Base-by-base conservation (phyloP, 2,113 vertebrate species). In the Empidonax traillii region DNA sequence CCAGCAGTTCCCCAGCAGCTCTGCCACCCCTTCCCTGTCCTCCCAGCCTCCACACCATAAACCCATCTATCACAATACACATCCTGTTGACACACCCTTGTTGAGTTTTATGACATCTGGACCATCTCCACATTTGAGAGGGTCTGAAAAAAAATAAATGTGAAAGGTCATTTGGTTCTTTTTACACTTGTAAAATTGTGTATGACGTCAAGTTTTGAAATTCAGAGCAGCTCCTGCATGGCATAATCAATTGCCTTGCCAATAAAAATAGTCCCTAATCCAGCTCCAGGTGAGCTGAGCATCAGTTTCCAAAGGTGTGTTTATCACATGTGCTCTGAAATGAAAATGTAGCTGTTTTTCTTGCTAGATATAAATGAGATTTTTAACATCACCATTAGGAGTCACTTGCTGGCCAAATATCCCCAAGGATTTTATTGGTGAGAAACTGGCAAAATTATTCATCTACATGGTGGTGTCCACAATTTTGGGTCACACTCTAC, bases 271-370 rank as follows among this genome's bases (percentile, higher is more conserved):
- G 49, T 47, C 67, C 90, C 87, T 58, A 85, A 74, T 91, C 33
- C 59, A 91, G 75, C 84, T 94, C 52, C 84, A 91, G 65, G 89
- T 76, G 65, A 93, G 82, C 37, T 37, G 20, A 92, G 37, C 43
- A 85, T 77, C 8, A 4, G 35, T 96, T 97, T 97, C 96, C 95
- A 96, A 96, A 95, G 82, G 72, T 37, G 33, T 85, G 53, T 86
- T 96, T 97, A 93, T 94, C 94, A 87, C 73, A 44, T 92, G 63
- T 94, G 66, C 56, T 95, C 71, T 92, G 87, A 94, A 89, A 93
- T 77, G n/a, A 95, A 92, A 96, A 96, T 35, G 21, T 65, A 69
- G 55, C 87, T 90, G 59, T 93, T 96, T 75, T 46, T 72, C 86
- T 96, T 28, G 44, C 22, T 93, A 86, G 53, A 85, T 56, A 37